A percentile compares a stretch with the other conserved stretches of the same genome.
These are phyloP conservation scores for Micrastur ruficollis DNA, from an alignment of 2,797 vertebrate genomes.

Conservation along the genomic window DNA sequence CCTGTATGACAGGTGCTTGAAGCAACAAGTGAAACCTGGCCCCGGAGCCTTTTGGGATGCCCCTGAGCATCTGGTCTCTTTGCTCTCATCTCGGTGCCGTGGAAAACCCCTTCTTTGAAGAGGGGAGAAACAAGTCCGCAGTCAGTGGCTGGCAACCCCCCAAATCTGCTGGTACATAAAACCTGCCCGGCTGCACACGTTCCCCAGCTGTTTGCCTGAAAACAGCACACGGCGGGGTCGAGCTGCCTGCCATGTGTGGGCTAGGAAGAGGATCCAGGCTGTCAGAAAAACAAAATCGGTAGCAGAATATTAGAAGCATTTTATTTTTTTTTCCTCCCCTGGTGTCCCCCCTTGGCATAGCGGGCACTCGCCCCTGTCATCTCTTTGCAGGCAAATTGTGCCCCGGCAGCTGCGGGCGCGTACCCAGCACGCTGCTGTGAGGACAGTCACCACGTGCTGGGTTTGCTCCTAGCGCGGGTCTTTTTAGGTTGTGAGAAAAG, in stretches of 20 bases:
- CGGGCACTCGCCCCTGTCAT: fast-evolving
- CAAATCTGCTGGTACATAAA: background rate
- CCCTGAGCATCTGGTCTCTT: background rate
- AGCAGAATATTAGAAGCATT: background rate
- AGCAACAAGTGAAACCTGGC: background rate
- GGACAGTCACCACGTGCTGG: fast-evolving
- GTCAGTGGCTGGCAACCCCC: background rate
- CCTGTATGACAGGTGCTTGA: background rate
- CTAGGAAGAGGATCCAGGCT: background rate
- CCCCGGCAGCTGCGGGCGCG: fast-evolving
- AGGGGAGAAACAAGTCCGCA: background rate
- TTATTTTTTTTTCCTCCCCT: too few relatives aligned
- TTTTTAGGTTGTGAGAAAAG: background rate
- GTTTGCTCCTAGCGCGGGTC: background rate
- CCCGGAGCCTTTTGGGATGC: background rate
- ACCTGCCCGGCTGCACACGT: background rate
- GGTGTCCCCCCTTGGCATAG: background rate
- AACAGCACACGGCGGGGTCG: background rate
- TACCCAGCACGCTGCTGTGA: background rate
- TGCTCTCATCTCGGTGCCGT: background rate
- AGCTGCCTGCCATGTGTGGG: background rate
- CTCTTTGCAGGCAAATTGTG: fast-evolving
- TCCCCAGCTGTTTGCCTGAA: background rate
- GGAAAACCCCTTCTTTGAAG: background rate
- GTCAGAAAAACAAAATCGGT: background rate